Evolutionary conservation across 2,113 vertebrate species (phyloP).

Genomic region (Salvelinus sp.): DNA sequence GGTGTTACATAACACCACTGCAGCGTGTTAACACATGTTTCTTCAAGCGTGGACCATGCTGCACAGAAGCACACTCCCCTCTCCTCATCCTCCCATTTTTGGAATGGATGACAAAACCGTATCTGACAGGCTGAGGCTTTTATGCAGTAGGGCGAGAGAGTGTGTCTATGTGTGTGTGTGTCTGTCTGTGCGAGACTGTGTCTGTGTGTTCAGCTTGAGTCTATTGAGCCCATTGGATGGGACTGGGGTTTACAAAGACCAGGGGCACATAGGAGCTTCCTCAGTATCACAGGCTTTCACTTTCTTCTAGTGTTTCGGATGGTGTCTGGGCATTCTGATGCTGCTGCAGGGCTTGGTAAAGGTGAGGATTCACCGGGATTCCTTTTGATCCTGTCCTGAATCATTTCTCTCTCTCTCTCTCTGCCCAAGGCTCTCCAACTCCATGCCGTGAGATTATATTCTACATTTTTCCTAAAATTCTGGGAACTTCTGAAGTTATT

Average conservation of each 20-base stretch:
- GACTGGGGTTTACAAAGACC: constrained; percentile 41
- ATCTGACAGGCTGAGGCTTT: constrained; percentile 51
- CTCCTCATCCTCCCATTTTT: not conserved
- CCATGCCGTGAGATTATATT: constrained; percentile 32
- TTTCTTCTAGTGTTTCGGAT: constrained; percentile 26
- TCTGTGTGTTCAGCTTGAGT: constrained; percentile 3
- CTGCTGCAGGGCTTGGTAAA: constrained; percentile 20
- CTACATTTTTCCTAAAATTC: not conserved
- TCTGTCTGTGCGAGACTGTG: constrained; percentile 11
- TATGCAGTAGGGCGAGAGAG: not conserved
- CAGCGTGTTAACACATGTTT: constrained; percentile 64
- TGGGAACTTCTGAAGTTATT: not conserved
- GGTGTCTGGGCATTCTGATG: constrained; percentile 5
- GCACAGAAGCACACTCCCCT: constrained; percentile 30
- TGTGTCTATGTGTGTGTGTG: constrained; percentile 8
- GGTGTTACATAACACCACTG: constrained; percentile 61
- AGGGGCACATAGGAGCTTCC: constrained; percentile 41
- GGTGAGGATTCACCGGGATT: constrained; percentile 10
- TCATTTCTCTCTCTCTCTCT: not conserved
- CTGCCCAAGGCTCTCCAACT: not conserved
- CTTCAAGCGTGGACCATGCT: constrained; percentile 52
- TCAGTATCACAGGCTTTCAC: constrained; percentile 18
- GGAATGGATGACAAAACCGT: constrained; percentile 43
- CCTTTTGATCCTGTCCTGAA: constrained; percentile 1
- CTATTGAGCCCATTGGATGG: constrained; percentile 12